Evolutionary conservation across 2,113 vertebrate genomes (phyloP).

Genomic region (Salvelinus sp.): DNA sequence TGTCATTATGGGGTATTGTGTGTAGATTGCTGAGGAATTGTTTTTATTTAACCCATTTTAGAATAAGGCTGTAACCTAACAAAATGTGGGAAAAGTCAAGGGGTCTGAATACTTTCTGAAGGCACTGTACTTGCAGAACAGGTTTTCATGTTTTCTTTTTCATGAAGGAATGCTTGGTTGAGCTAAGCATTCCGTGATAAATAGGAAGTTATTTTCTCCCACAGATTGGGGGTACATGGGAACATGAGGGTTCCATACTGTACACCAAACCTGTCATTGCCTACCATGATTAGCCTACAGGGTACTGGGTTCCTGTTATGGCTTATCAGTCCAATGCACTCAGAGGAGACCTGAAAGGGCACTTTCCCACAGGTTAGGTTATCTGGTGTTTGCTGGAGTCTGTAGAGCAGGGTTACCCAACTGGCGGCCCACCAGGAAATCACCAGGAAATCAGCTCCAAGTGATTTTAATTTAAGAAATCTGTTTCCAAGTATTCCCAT

Average conservation of each 20-base stretch:
- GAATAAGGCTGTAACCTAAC: too few species aligned
- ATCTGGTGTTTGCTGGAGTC: slow-evolving; percentile 10
- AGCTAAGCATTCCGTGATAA: slow-evolving; percentile 7
- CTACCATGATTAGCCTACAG: neutral
- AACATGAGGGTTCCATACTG: neutral
- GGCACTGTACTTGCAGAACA: slow-evolving; percentile 11
- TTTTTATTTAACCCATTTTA: too few species aligned
- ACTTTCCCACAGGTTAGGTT: slow-evolving; percentile 21
- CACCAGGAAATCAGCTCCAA: too few species aligned
- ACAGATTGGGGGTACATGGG: slow-evolving; percentile 8
- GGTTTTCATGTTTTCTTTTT: slow-evolving; percentile 13
- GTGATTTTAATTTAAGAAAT: too few species aligned
- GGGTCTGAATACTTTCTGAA: too few species aligned
- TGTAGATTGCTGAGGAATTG: too few species aligned
- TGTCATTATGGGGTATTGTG: too few species aligned
- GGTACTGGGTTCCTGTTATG: neutral
- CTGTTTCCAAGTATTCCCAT: too few species aligned
- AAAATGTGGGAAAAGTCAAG: too few species aligned
- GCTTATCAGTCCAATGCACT: slow-evolving; percentile 1
- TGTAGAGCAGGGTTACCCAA: neutral
- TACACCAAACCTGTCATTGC: neutral
- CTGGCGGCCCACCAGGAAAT: too few species aligned
- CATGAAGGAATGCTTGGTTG: neutral
- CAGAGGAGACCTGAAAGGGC: neutral
- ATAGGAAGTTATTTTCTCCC: slow-evolving; percentile 4